A percentile compares a stretch with the other conserved stretches of the same genome.
These are phyloP conservation scores for Goniozus legneri DNA, from an alignment of 1,140 invertebrate species.

Conservation along the genomic window DNA sequence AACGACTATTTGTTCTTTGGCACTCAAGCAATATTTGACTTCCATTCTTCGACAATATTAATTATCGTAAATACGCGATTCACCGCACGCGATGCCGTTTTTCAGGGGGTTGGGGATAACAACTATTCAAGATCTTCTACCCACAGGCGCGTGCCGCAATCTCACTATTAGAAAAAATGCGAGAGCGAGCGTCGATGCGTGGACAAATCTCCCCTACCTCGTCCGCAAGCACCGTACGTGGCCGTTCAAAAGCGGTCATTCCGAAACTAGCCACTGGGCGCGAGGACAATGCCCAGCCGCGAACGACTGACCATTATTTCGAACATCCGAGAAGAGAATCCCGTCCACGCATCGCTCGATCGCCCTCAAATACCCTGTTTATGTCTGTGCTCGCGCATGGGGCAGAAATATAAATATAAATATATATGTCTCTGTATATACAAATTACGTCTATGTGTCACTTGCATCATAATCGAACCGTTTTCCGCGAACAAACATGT, in stretches of 20 bases:
- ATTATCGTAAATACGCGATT: too few species aligned
- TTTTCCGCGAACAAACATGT: constrained; percentile 16
- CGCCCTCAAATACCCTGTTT: constrained; percentile 35
- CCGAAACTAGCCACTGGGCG: constrained; percentile 37
- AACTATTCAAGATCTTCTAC: constrained; percentile 7
- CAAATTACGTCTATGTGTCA: too few species aligned
- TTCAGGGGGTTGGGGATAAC: neutral
- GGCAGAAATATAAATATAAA: too few species aligned
- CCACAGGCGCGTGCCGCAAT: too few species aligned
- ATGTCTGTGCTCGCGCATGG: constrained; percentile 27
- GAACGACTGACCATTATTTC: constrained; percentile 31
- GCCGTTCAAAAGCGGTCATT: constrained; percentile 50
- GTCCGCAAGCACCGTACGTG: constrained; percentile 40
- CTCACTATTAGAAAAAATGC: constrained; percentile 16
- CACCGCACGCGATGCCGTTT: neutral
- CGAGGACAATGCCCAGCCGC: constrained; percentile 35
- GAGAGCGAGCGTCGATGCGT: neutral
- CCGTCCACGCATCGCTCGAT: neutral
- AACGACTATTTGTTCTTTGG: too few species aligned
- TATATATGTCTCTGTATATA: too few species aligned
- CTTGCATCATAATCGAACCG: neutral
- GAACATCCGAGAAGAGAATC: constrained; percentile 15
- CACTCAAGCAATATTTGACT: too few species aligned
- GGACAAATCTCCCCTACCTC: neutral
- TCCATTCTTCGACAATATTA: too few species aligned